Evolutionary conservation across 1,140 invertebrate genomes (phyloP), one percentile per base, ranked within the genome.

Genomic region (Sipha flava): DNA sequence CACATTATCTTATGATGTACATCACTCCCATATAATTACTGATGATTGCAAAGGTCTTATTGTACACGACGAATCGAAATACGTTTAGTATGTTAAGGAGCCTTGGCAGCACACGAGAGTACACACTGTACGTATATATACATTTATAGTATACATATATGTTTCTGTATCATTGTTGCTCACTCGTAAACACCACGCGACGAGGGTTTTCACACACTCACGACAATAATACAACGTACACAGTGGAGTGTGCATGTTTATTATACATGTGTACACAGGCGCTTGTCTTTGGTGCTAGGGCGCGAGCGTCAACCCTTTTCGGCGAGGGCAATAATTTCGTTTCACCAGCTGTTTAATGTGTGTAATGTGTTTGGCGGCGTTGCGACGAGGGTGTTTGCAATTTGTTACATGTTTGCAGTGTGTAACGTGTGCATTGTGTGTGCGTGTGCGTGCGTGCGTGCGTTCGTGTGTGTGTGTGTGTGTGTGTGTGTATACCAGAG

Each of bases 251-350:
- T 10, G 40, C 21, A 18, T 49, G 16, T 18, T 14, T 29, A 47
- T 26, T 29, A 6, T 10, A 10, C 37, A 10, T 10, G 37, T 4
- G 4, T 4, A 6, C 10, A 10, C 26, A 23, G n/a, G n/a, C 54
- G 31, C 73, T 26, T 52, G 49, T 59, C 2, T 3, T 14, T 4
- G 70, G 21, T 54, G 73, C n/a, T 26, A 52, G 49, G 73, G 49
- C 26, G 49, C 18, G 52, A 26, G 52, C 23, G 31, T 52, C 37
- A 77, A 77, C 73, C 73, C 73, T 77, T 77, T 77, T 37, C 26
- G 49, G 73, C 47, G 73, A 77, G 73, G 49, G 73, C 47, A 26
- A 77, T 40, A 57, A 57, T 77, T 77, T 77, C 52, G 73, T 77
- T 59, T 57, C 52, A 43, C 73, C 73, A 59, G 52, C 73, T 77